These are phyloP conservation scores for Butorides virescens DNA, from an alignment of 2,113 vertebrate species.

Conservation along the genomic window DNA sequence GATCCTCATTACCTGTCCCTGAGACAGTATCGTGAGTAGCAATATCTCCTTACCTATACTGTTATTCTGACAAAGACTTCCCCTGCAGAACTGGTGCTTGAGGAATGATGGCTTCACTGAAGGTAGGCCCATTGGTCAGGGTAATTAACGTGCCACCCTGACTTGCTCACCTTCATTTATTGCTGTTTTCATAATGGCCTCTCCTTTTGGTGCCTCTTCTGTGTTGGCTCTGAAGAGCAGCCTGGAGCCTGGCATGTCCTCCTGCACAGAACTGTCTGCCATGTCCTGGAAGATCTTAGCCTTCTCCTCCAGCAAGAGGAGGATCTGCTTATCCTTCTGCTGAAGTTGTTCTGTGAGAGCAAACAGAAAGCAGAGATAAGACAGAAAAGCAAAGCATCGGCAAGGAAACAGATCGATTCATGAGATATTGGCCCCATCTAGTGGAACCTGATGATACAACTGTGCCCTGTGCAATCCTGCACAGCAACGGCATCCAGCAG, in stretches of 20 bases:
- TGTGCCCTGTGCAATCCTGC: background rate
- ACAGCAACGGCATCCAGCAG: background rate
- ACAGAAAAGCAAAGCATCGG: background rate
- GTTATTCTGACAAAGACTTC: background rate
- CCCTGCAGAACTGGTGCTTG: background rate
- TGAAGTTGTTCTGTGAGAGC: slow-evolving; percentile 83
- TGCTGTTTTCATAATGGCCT: slow-evolving; percentile 87
- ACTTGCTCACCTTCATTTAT: slow-evolving; percentile 87
- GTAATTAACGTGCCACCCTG: background rate
- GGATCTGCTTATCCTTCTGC: slow-evolving; percentile 92
- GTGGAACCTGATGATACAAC: slow-evolving; percentile 18
- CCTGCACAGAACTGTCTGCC: slow-evolving; percentile 78
- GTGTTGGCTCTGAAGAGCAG: slow-evolving; percentile 86
- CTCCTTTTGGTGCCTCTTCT: slow-evolving; percentile 86
- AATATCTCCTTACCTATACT: background rate
- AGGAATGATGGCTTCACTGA: background rate
- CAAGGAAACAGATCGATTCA: background rate
- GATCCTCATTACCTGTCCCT: background rate
- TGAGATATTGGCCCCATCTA: slow-evolving; percentile 39
- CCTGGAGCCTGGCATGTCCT: slow-evolving; percentile 68
- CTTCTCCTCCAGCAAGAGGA: slow-evolving; percentile 90
- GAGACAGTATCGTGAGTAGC: background rate
- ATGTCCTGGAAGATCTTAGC: slow-evolving; percentile 89
- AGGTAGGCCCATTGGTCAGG: background rate
- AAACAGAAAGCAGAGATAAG: background rate